Conservation (phyloP, 2,113 vertebrate species). For the Abramis brama region DNA sequence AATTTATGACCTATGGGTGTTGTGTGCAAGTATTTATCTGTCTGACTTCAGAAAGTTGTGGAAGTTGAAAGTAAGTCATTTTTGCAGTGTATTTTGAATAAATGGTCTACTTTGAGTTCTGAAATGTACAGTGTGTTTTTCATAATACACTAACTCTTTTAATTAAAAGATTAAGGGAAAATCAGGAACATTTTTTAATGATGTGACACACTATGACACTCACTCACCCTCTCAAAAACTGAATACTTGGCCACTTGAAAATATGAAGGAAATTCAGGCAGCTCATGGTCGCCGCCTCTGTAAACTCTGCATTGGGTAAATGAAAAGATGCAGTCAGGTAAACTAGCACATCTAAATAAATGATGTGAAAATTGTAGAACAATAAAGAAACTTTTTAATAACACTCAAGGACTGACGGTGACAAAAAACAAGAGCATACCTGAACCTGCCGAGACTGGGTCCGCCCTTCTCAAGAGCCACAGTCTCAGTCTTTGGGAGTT, state of each 20-base stretch:
- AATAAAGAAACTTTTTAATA: background rate
- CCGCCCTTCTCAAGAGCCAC: background rate
- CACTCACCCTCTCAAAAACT: conserved; percentile 76
- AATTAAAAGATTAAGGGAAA: no score
- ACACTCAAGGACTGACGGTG: background rate
- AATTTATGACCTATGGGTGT: no score
- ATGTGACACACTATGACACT: no score
- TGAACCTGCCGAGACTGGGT: conserved; percentile 54
- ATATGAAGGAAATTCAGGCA: conserved; percentile 68
- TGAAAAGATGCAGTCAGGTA: background rate
- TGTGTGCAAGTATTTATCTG: no score
- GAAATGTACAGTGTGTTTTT: no score
- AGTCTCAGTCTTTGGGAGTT: background rate
- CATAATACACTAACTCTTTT: no score
- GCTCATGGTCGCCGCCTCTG: conserved; percentile 60
- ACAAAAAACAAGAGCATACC: conserved; percentile 57
- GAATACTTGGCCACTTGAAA: conserved; percentile 86
- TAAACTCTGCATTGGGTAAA: conserved; percentile 69
- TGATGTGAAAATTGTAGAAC: background rate
- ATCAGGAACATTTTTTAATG: no score
- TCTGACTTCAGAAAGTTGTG: no score
- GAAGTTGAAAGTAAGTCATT: no score
- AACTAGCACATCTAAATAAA: background rate
- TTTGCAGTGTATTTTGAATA: no score
- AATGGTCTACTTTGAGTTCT: no score